Evolutionary conservation across 2,113 vertebrate genomes (phyloP), one percentile per base, ranked within the genome.

Genomic region (Scartelaos histophorus): DNA sequence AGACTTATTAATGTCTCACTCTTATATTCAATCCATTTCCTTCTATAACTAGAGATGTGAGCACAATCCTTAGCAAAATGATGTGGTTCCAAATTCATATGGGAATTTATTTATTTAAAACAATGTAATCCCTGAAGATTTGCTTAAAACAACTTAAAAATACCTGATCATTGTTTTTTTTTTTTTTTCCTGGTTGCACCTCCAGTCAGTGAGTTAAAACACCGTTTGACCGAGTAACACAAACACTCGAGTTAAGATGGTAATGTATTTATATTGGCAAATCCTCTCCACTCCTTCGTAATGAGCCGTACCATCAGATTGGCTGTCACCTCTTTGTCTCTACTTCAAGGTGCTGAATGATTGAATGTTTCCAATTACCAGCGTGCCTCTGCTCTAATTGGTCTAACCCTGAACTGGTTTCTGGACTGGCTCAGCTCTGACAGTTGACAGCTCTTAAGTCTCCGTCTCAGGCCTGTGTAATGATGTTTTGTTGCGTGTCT

Each of bases 371-470:
- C 72, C 74, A 76, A 85, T 54, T 54, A 54, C 51, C 51, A 10
- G n/a, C 51, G 2, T 7, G 9, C 19, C 51, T 54, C 19, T 9
- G 19, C n/a, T 54, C 51, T 54, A 54, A 54, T 54, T 54, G 51
- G 51, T 54, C 51, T 54, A 54, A 54, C 51, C 51, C 51, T 54
- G 51, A 54, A 54, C 51, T 21, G 51, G 51, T 54, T 17, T 54
- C 51, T 54, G 51, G 51, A 54, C 51, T 54, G 2, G 19, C 17
- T 54, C 51, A 54, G 51, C 19, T n/a, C 51, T 54, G 51, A 86
- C 83, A 83, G 83, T 54, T 82, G 85, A 88, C 86, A 86, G 78
- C 73, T 79, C 80, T 80, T 86, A 89, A 85, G 84, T 84, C 78
- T 84, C 74, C 77, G 85, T 89, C 85, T 86, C 84, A 79, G 69